Percentiles rank a stretch among this genome's conserved stretches.
These are phyloP conservation scores for Paratilapia polleni DNA, from an alignment of 2,113 vertebrate genomes.

Conservation along the genomic window DNA sequence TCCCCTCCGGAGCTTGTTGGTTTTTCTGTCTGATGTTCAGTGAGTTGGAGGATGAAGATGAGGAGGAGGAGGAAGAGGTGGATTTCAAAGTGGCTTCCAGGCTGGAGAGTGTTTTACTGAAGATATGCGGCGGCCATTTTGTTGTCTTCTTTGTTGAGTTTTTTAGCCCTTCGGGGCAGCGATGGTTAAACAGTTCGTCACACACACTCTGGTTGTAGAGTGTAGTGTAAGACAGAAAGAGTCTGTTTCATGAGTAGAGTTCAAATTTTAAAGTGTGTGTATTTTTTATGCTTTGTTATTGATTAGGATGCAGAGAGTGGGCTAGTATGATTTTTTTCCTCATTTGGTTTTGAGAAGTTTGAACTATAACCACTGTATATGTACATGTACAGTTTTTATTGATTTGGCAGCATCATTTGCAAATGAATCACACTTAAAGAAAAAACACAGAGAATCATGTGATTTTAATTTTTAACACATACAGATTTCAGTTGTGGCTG, in stretches of 20 bases:
- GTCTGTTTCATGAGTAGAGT: not conserved
- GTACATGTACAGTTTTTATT: not conserved
- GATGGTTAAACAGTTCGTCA: conserved; percentile 17
- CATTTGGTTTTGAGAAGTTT: not conserved
- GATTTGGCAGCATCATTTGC: fast-evolving
- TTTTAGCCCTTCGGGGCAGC: conserved; percentile 8
- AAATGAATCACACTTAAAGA: not conserved
- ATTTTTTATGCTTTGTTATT: not conserved
- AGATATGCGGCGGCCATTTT: conserved; percentile 59
- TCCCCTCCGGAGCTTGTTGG: conserved; percentile 41
- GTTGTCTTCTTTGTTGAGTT: conserved; percentile 17
- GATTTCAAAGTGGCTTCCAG: conserved; percentile 55
- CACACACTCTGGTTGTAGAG: not conserved
- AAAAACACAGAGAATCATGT: not conserved
- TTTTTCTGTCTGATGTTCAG: conserved; percentile 52
- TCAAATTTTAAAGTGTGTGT: not conserved
- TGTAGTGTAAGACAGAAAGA: not conserved
- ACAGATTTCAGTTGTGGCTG: not conserved
- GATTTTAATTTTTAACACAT: not conserved
- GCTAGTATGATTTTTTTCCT: not conserved
- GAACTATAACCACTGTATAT: not conserved
- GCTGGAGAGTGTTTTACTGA: conserved; percentile 60
- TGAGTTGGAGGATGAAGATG: conserved; percentile 31
- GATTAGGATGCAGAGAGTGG: not conserved
- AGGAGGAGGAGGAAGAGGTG: conserved; percentile 20